Evolutionary conservation across 2,888 invertebrate species (phyloP), one percentile per base, ranked within the genome.

Genomic region (Plebejus anna): DNA sequence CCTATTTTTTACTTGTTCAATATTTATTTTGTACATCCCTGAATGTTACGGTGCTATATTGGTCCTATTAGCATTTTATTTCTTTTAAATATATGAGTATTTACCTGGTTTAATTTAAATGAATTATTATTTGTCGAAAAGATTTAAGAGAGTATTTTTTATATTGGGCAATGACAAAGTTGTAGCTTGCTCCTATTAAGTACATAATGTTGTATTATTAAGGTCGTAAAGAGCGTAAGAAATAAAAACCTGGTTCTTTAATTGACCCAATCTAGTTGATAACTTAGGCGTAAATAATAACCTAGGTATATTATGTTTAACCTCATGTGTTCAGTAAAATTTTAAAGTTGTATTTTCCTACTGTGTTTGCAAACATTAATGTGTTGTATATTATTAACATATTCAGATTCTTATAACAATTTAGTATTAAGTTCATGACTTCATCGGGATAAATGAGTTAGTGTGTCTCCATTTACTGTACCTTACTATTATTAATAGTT

Each of bases 401-500:
- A 76, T 55, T 76, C 76, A 76, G 71, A 76, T 76, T 76, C 76
- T 71, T 71, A 76, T 59, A 61, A 76, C 73, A 71, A 59, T 71
- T 71, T 59, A 72, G 71, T 55, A 71, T 76, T 76, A 76, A 76
- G 76, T 71, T 76, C 75, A 42, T 76, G 76, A 71, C 55, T 76
- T 70, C 76, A 76, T 59, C 71, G 38, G 71, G 71, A 76, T 76
- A 76, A 71, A 71, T 76, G 70, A 71, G 59, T 71, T 76, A 76
- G 81, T 80, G 79, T 82, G 80, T 81, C 81, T 82, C 81, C 81
- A 84, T 83, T 81, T 85, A 84, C 85, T 85, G 85, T 89, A 86
- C 85, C 85, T 83, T 87, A 84, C 84, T 85, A 85, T 83, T 73
- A 81, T 79, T 83, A 83, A 82, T 82, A 83, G 84, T 83, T 85